These are phyloP conservation scores for Tenebrosternarchus preto DNA, from an alignment of 2,113 vertebrate genomes.

Conservation along the genomic window DNA sequence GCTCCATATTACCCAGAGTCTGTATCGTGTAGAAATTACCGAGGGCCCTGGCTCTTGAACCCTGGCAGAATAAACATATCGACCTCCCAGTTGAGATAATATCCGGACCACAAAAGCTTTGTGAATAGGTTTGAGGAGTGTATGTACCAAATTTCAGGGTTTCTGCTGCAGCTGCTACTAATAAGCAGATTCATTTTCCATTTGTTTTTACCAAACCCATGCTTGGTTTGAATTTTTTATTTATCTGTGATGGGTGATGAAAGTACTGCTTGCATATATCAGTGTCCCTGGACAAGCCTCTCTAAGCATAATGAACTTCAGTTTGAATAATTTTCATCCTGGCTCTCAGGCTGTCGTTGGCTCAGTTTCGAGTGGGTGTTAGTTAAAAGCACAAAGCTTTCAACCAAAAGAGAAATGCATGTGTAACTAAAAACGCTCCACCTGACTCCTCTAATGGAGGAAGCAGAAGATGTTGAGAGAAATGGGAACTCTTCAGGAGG, in stretches of 20 bases:
- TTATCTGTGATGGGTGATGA: not conserved
- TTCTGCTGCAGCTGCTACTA: not conserved
- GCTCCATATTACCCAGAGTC: conserved; percentile 9
- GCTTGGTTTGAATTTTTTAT: not conserved
- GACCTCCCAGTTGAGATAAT: conserved; percentile 24
- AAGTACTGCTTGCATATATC: not conserved
- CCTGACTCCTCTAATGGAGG: not conserved
- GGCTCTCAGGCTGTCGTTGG: not conserved
- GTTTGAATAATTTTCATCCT: not conserved
- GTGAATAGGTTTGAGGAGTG: conserved; percentile 18
- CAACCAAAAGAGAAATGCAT: not conserved
- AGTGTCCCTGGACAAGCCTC: not conserved
- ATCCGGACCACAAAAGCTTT: conserved; percentile 20
- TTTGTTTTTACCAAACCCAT: not conserved
- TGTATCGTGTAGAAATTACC: conserved; percentile 25
- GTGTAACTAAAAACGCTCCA: not conserved
- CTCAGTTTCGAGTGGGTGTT: not conserved
- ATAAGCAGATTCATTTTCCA: not conserved
- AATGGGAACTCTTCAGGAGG: not conserved
- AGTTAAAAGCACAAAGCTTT: not conserved
- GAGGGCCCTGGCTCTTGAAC: conserved; percentile 31
- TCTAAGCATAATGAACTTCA: not conserved
- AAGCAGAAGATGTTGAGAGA: not conserved
- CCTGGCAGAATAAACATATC: conserved; percentile 34
- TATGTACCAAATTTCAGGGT: conserved; percentile 1